Evolutionary conservation across 2,888 invertebrate species (phyloP).

Genomic region (Cephonodes hylas): DNA sequence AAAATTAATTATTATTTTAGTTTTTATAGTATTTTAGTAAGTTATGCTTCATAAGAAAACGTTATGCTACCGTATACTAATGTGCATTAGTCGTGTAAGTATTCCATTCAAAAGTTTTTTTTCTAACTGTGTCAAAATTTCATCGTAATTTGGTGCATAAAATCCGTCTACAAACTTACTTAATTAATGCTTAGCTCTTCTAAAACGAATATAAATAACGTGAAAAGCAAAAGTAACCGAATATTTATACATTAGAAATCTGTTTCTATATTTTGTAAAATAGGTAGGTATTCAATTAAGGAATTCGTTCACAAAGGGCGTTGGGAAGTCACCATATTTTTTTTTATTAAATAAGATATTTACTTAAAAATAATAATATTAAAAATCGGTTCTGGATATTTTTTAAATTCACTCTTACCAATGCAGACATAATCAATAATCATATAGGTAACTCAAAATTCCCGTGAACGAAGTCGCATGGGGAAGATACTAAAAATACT

Average conservation of each 20-base stretch:
- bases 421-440: not conserved
- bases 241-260: not conserved
- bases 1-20: not conserved
- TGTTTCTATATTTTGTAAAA: not conserved
- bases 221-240: not conserved
- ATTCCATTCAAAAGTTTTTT: not conserved
- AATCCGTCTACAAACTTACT: slow-evolving; percentile 26
- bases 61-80: not conserved
- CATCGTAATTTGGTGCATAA: slow-evolving; percentile 42
- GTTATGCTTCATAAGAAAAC: not conserved
- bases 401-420: not conserved
- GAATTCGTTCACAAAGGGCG: not conserved
- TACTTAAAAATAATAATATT: not conserved
- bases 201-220: not conserved
- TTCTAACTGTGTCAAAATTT: slow-evolving; percentile 1
- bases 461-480: not conserved
- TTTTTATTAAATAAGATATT: not conserved
- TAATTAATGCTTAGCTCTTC: not conserved
- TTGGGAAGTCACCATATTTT: not conserved
- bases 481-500: slow-evolving; percentile 19
- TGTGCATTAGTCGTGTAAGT: not conserved
- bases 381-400: not conserved
- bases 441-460: not conserved
- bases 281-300: not conserved
- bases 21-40: not conserved